These are phyloP conservation scores for Drosophila sp. DNA, from an alignment of 1,140 invertebrate genomes.

Conservation along the genomic window DNA sequence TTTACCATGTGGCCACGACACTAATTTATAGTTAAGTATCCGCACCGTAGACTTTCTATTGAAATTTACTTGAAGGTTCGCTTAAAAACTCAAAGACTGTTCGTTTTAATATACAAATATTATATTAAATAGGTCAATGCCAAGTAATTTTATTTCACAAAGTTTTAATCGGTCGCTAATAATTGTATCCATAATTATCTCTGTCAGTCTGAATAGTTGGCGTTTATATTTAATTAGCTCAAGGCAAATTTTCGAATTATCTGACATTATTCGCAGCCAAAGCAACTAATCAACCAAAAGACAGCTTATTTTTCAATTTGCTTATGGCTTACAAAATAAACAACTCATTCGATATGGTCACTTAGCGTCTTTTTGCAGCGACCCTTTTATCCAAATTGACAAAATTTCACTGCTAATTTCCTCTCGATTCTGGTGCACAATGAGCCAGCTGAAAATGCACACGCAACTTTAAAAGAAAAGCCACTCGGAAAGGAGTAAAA, in stretches of 20 bases:
- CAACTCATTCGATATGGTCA: background rate
- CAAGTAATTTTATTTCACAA: too few species aligned
- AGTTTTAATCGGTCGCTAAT: too few species aligned
- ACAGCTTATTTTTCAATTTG: background rate
- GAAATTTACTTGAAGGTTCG: constrained; percentile 27
- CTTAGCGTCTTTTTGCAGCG: background rate
- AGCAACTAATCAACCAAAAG: background rate
- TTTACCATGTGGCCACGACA: constrained; percentile 56
- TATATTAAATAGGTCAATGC: too few species aligned
- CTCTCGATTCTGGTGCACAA: constrained; percentile 67
- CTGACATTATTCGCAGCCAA: background rate
- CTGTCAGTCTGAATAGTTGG: too few species aligned
- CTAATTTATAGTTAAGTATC: constrained; percentile 69
- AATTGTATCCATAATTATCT: too few species aligned
- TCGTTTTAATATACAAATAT: too few species aligned
- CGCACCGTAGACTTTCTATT: constrained; percentile 62
- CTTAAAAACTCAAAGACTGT: background rate
- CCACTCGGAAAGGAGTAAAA: constrained; percentile 35
- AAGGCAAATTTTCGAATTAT: too few species aligned
- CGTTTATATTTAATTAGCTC: too few species aligned
- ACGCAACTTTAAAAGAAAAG: constrained; percentile 39
- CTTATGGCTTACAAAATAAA: too few species aligned
- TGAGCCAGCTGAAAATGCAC: constrained; percentile 39
- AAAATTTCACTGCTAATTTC: constrained; percentile 63
- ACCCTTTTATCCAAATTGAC: background rate